Conservation (phyloP, 2,888 invertebrate species). For the Stratiomys singularior region DNA sequence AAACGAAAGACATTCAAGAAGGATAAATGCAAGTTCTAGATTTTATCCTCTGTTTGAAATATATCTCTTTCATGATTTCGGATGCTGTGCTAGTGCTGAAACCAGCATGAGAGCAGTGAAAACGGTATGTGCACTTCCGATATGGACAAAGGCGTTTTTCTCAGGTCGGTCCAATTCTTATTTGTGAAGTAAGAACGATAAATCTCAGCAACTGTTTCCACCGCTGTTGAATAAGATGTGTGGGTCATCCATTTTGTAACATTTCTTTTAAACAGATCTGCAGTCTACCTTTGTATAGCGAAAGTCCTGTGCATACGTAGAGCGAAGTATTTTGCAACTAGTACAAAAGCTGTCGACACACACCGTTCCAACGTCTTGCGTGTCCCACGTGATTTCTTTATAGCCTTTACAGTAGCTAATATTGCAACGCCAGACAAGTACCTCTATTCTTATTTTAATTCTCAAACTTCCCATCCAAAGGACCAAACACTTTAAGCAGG, state of each 20-base stretch:
- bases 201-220: constrained; percentile 41
- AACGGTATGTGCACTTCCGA: constrained; percentile 21
- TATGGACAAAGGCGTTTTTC: constrained; percentile 13
- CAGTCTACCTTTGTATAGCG: not conserved
- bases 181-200: constrained; percentile 36
- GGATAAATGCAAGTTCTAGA: constrained; percentile 42
- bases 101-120: not conserved
- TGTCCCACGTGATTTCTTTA: constrained; percentile 27
- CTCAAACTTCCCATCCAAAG: not conserved
- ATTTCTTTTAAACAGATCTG: constrained; percentile 23
- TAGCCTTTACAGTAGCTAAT: not conserved
- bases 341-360: no score
- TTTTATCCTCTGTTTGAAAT: constrained; percentile 33
- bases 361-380: constrained; percentile 18
- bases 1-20: constrained; percentile 2
- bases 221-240: constrained; percentile 38
- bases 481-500: constrained; percentile 14
- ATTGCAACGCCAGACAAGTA: not conserved
- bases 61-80: constrained; percentile 33
- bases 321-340: no score
- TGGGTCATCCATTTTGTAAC: constrained; percentile 23
- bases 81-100: not conserved
- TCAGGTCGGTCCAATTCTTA: constrained; percentile 15
- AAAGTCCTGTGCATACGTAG: not conserved
- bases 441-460: constrained; percentile 15